phyloP scores from a whole-genome alignment of 2,113 vertebrate species.

The Psephotus haematonotus region DNA sequence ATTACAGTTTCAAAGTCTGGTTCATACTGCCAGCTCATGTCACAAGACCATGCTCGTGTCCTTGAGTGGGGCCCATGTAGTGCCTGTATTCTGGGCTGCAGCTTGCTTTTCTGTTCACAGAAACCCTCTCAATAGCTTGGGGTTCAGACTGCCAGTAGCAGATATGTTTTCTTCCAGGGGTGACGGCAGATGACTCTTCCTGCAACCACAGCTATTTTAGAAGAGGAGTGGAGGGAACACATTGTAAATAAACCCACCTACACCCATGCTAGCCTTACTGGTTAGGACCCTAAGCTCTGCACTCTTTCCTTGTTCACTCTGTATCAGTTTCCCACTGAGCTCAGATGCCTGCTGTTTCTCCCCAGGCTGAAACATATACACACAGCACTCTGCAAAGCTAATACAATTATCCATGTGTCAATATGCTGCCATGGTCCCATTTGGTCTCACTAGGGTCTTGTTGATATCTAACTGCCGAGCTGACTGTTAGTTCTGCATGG shows the following conservation, averaged over 20 bases:
- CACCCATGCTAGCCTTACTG: not conserved
- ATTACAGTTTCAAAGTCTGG: not conserved
- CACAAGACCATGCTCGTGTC: accelerated
- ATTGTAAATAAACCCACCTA: not conserved
- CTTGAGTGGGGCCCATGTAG: not conserved
- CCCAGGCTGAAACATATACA: not conserved
- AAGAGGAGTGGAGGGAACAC: not conserved
- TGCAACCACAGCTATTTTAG: not conserved
- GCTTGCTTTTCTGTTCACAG: not conserved
- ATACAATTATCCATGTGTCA: constrained; percentile 31
- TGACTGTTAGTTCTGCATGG: not conserved
- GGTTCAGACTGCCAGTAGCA: not conserved
- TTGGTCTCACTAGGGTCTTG: constrained; percentile 21
- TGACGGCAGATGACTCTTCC: not conserved
- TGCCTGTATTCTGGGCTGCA: not conserved
- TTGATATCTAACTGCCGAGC: constrained; percentile 15
- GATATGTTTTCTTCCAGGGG: not conserved
- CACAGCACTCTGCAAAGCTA: not conserved
- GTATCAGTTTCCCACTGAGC: not conserved
- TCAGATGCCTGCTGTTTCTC: constrained; percentile 2
- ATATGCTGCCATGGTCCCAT: not conserved
- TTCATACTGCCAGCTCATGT: not conserved
- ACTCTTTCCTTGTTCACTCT: not conserved
- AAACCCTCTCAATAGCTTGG: not conserved
- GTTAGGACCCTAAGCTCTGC: not conserved